Evolutionary conservation across 2,797 vertebrate genomes (phyloP).

Genomic region (Pseudomugil gertrudae): DNA sequence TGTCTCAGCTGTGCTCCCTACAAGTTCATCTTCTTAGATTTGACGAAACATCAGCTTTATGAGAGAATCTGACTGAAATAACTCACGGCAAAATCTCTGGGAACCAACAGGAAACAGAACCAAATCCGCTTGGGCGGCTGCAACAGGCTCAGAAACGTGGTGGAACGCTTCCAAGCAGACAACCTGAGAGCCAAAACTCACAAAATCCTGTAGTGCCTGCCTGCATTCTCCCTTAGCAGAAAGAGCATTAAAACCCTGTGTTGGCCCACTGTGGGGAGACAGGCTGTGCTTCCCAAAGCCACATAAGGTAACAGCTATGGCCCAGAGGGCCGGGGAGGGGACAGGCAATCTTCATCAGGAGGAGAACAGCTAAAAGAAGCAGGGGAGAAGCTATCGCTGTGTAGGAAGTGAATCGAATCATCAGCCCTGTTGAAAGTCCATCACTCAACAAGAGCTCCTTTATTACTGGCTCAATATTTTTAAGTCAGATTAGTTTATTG

Average conservation of each 20-base stretch:
- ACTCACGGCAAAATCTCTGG: conserved; percentile 41
- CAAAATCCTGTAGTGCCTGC: conserved; percentile 46
- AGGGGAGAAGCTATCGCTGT: conserved; percentile 57
- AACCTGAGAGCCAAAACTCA: conserved; percentile 59
- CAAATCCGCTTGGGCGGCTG: conserved; percentile 62
- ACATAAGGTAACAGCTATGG: conserved; percentile 60
- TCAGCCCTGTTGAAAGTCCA: conserved; percentile 41
- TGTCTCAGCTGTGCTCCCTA: conserved; percentile 22
- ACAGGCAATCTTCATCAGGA: conserved; percentile 65
- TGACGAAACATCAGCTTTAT: conserved; percentile 39
- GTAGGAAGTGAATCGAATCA: conserved; percentile 66
- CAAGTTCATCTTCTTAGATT: conserved; percentile 48
- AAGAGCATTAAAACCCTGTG: conserved; percentile 56
- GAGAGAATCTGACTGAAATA: conserved; percentile 32
- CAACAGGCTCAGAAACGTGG: conserved; percentile 41
- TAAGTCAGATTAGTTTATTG: conserved; percentile 40
- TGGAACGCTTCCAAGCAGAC: conserved; percentile 69
- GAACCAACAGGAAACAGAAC: conserved; percentile 52
- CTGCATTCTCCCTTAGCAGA: conserved; percentile 51
- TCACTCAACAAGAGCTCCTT: conserved; percentile 60
- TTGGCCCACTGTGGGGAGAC: conserved; percentile 39
- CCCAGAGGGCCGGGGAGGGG: conserved; percentile 47
- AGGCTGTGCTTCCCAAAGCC: conserved; percentile 43
- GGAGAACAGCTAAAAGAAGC: conserved; percentile 51
- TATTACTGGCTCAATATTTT: conserved; percentile 43